Conservation (phyloP, 2,888 invertebrate species). For the Acleris cristana region DNA sequence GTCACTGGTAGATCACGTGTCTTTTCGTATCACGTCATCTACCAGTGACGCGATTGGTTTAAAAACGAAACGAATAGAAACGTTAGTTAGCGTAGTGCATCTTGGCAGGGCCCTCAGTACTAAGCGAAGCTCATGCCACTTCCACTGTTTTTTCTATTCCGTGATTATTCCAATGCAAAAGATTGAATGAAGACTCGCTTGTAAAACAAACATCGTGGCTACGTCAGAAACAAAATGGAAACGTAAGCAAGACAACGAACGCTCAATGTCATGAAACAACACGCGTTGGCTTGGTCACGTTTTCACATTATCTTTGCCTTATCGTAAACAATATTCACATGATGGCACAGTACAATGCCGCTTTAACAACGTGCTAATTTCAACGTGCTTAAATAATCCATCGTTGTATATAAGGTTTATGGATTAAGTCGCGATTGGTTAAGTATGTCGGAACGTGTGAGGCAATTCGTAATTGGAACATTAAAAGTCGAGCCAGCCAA, state of each 20-base stretch:
- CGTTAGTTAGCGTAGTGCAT: no score
- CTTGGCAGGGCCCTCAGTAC: no score
- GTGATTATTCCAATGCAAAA: no score
- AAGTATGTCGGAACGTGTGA: conserved; percentile 6
- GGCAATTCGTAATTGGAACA: conserved; percentile 8
- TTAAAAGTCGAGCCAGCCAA: conserved; percentile 5
- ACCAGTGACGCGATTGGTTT: no score
- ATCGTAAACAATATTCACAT: conserved; percentile 8
- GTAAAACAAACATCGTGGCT: no score
- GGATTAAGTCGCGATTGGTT: conserved; percentile 1
- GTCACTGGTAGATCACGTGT: no score
- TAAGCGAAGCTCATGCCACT: no score
- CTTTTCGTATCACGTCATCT: no score
- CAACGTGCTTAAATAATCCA: not conserved
- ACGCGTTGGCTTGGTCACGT: conserved; percentile 27
- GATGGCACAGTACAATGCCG: conserved; percentile 12
- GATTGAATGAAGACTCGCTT: no score
- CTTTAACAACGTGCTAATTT: not conserved
- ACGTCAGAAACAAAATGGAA: not conserved
- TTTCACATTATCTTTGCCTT: conserved; percentile 19
- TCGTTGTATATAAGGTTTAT: conserved; percentile 1
- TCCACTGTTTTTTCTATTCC: no score
- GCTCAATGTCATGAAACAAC: conserved; percentile 23
- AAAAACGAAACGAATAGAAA: no score
- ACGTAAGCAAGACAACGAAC: conserved; percentile 1